Evolutionary conservation across 2,113 vertebrate species (phyloP), one percentile per base, ranked within the genome.

Genomic region (Lasiurus cinereus): DNA sequence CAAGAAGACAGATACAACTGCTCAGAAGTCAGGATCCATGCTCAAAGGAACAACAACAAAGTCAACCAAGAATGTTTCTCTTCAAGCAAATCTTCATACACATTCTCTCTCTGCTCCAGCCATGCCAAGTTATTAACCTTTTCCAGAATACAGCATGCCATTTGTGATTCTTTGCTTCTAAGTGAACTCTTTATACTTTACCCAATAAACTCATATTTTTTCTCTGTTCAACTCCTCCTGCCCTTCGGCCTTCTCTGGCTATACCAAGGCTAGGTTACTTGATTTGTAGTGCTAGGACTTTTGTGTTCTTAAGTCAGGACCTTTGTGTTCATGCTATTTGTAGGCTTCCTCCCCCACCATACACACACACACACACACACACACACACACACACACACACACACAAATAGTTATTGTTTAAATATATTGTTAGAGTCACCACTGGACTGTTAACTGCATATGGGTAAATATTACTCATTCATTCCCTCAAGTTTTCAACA

Each of bases 161-260:
- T 78, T 82, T 48, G 27, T 69, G 77, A 91, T 31, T 52, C 91
- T 79, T 67, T 69, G 21, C 50, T 74, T 88, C 78, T 88, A 80
- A 84, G 64, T 21, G 4, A 91, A 48, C 72, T 33, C 64, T 84
- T 62, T 39, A 19, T 3, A 69, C 39, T 79, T 84, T 12, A 31
- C 21, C 62, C 72, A 15, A 43, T 48, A 27, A 27, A 84, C 21
- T 48, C 54, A 6, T n/a, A 39, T 29, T 70, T 83, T 84, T 64
- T 27, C 56, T 52, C 27, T 72, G 12, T 52, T n/a, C n/a, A 66
- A 46, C 1, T 3, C 31, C 54, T 48, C 22, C 59, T 31, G 5
- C 18, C 14, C 43, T 67, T 88, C 16, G 27, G 10, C 22, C 56
- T 67, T 43, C 46, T 59, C 46, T 67, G 27, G 2, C 24, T 91